A percentile compares a stretch with the other conserved stretches of the same genome.
Conservation (phyloP, 2,888 invertebrate genomes). For the Boloria selene region DNA sequence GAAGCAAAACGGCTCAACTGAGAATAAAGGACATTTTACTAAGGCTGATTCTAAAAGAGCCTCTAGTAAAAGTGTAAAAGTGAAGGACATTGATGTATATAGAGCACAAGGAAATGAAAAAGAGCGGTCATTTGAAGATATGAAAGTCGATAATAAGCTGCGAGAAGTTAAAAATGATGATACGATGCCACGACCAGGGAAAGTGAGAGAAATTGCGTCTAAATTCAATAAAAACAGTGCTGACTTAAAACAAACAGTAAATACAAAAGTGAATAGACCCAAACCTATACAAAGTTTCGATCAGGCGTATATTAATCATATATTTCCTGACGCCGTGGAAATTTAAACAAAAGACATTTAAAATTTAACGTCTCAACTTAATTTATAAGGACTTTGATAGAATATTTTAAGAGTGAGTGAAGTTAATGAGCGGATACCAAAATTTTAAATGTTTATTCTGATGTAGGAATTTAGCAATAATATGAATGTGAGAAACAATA, state of each 20-base stretch:
- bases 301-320: constrained; percentile 84
- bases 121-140: constrained; percentile 53
- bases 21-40: constrained; percentile 42
- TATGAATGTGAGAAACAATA: constrained; percentile 43
- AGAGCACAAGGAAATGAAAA: constrained; percentile 47
- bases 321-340: constrained; percentile 82
- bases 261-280: constrained; percentile 73
- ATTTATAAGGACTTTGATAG: not conserved
- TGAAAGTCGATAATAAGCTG: constrained; percentile 44
- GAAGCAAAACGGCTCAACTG: constrained; percentile 43
- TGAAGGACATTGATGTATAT: constrained; percentile 42
- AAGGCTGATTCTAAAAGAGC: constrained; percentile 51
- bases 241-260: constrained; percentile 52
- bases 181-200: constrained; percentile 65
- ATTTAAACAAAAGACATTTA: constrained; percentile 50
- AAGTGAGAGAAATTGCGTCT: constrained; percentile 75
- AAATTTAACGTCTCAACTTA: not conserved
- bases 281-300: constrained; percentile 83
- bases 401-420: constrained; percentile 22
- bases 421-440: constrained; percentile 1
- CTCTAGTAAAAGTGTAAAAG: constrained; percentile 55
- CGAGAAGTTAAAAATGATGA: constrained; percentile 46
- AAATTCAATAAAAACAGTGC: constrained; percentile 66
- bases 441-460: constrained; percentile 11
- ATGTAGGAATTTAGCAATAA: constrained; percentile 26